These are phyloP conservation scores for Anodontia alba DNA, from an alignment of 2,888 invertebrate genomes.

Conservation along the genomic window DNA sequence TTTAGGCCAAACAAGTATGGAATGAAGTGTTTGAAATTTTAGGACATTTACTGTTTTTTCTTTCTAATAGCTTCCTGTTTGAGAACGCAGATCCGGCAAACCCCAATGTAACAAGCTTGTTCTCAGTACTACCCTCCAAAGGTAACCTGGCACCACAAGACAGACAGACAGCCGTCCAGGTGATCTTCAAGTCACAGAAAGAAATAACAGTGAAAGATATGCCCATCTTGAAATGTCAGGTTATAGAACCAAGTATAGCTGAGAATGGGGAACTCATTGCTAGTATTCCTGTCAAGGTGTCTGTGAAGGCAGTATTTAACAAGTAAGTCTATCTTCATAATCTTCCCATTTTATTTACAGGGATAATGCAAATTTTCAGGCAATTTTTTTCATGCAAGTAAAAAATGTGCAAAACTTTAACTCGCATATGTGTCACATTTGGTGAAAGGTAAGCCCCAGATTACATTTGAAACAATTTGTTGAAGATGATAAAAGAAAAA, in stretches of 20 bases:
- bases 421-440: too few relatives aligned
- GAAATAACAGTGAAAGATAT: slow-evolving; percentile 83
- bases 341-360: too few relatives aligned
- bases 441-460: too few relatives aligned
- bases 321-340: slow-evolving; percentile 84
- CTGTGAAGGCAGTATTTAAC: slow-evolving; percentile 84
- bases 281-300: slow-evolving; percentile 85
- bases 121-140: slow-evolving; percentile 80
- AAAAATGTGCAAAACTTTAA: too few relatives aligned
- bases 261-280: slow-evolving; percentile 84
- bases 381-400: too few relatives aligned
- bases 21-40: too few relatives aligned
- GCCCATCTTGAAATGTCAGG: slow-evolving; percentile 83
- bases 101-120: slow-evolving; percentile 79
- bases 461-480: too few relatives aligned
- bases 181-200: slow-evolving; percentile 81
- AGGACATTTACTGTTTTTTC: too few relatives aligned
- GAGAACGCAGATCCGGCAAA: slow-evolving; percentile 77
- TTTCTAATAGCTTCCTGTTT: slow-evolving; percentile 79
- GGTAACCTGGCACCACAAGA: slow-evolving; percentile 82
- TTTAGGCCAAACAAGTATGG: too few relatives aligned
- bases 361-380: too few relatives aligned
- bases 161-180: slow-evolving; percentile 81
- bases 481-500: too few relatives aligned
- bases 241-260: slow-evolving; percentile 83